phyloP scores from a whole-genome alignment of 2,113 vertebrate species.

The Mesoclemmys tuberculata region DNA sequence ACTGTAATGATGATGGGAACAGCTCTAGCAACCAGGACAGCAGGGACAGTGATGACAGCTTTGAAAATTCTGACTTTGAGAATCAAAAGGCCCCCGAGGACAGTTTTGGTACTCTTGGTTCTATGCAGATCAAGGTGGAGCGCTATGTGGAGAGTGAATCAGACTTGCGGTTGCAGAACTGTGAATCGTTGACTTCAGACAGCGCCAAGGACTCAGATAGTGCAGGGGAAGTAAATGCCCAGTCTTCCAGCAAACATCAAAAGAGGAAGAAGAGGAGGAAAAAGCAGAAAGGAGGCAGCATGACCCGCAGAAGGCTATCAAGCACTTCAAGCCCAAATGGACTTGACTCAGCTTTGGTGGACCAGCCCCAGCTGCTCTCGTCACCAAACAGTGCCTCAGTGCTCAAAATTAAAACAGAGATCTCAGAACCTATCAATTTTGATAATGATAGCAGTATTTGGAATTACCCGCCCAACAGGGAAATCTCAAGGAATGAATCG shows the following conservation, averaged over 20 bases:
- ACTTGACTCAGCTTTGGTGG: constrained; percentile 86
- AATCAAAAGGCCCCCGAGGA: constrained; percentile 84
- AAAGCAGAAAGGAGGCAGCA: constrained; percentile 92
- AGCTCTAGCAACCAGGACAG: constrained; percentile 97
- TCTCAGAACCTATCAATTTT: constrained; percentile 98
- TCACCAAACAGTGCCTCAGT: constrained; percentile 92
- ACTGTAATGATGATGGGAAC: constrained; percentile 92
- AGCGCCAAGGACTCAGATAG: constrained; percentile 88
- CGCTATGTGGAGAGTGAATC: constrained; percentile 93
- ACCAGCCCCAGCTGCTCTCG: constrained; percentile 88
- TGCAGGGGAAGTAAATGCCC: constrained; percentile 79
- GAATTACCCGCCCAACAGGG: constrained; percentile 98
- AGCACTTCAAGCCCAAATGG: constrained; percentile 86
- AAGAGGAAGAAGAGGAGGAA: constrained; percentile 95
- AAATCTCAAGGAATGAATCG: constrained; percentile 98
- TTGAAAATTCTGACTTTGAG: constrained; percentile 93
- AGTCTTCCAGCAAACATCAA: constrained; percentile 87
- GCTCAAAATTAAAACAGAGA: constrained; percentile 99
- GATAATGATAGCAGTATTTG: constrained; percentile 99
- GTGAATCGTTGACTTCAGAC: constrained; percentile 88
- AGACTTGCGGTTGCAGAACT: constrained; percentile 84
- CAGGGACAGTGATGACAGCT: constrained; percentile 96
- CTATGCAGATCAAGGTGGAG: constrained; percentile 97
- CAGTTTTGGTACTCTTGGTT: constrained; percentile 86
- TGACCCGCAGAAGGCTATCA: constrained; percentile 89